Conservation (phyloP, 2,888 invertebrate genomes). For the Drosophila ustulata region DNA sequence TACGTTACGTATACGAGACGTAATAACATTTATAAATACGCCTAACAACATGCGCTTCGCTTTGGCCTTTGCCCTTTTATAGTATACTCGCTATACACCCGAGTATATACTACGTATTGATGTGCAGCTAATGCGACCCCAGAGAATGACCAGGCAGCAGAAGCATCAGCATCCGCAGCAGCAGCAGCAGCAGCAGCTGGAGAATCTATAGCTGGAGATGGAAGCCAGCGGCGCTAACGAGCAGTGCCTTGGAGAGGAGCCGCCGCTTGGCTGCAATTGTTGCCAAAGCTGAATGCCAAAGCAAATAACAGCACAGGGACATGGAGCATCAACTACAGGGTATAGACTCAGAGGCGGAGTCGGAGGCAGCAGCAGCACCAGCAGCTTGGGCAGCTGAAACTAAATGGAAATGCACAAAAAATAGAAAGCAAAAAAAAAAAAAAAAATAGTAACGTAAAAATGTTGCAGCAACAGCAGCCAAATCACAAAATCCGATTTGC, state of each 20-base stretch:
- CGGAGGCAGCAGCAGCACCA: not conserved
- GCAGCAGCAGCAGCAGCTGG: constrained; percentile 1
- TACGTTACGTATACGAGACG: constrained; percentile 75
- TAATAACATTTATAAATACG: constrained; percentile 82
- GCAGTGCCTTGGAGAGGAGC: constrained; percentile 75
- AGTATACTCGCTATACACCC: not conserved
- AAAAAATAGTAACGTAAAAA: constrained; percentile 32
- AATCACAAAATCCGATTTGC: constrained; percentile 84
- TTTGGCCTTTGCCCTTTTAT: too few species aligned
- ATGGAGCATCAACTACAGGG: constrained; percentile 1
- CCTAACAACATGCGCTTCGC: constrained; percentile 61
- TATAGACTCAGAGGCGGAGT: not conserved
- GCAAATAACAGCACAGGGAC: constrained; percentile 74
- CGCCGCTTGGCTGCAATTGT: constrained; percentile 74
- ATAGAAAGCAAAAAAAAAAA: not conserved
- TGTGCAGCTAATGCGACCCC: constrained; percentile 80
- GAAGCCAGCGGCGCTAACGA: constrained; percentile 72
- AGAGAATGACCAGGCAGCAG: constrained; percentile 66
- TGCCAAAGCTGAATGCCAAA: constrained; percentile 81
- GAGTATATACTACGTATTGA: constrained; percentile 59
- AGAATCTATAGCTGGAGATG: constrained; percentile 23
- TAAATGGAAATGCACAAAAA: constrained; percentile 71
- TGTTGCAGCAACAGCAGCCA: constrained; percentile 58
- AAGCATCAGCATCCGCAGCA: constrained; percentile 18
- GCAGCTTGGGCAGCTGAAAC: constrained; percentile 66